These are phyloP conservation scores for Ommatoiulus sabulosus DNA, from an alignment of 2,888 invertebrate species.

Conservation along the genomic window DNA sequence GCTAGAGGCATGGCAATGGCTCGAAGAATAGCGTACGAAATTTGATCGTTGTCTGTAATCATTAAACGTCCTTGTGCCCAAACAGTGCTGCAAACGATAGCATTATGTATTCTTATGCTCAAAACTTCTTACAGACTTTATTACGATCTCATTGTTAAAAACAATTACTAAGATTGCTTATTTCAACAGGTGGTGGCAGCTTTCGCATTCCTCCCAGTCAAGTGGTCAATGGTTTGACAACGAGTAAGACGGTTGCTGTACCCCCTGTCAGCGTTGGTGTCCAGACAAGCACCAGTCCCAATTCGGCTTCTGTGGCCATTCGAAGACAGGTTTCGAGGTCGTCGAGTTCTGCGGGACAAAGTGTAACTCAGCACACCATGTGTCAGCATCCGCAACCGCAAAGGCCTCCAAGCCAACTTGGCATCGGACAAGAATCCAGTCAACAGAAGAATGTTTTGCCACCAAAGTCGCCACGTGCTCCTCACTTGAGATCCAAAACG, in stretches of 20 bases:
- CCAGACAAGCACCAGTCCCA: neutral
- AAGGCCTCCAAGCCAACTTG: neutral
- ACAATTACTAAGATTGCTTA: neutral
- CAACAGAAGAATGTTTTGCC: neutral
- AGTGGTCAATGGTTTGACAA: neutral
- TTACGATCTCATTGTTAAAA: too few relatives aligned
- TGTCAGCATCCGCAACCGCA: neutral
- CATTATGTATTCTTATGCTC: too few relatives aligned
- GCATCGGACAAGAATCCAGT: neutral
- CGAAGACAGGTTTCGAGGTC: neutral
- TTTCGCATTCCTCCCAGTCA: neutral
- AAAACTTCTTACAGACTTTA: too few relatives aligned
- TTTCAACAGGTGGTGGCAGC: neutral
- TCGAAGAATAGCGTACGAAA: too few relatives aligned
- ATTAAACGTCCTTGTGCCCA: too few relatives aligned
- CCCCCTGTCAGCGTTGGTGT: neutral
- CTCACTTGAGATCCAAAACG: constrained; percentile 57
- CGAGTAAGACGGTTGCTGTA: neutral
- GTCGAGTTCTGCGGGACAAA: neutral
- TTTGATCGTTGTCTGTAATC: too few relatives aligned
- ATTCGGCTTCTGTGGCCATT: neutral
- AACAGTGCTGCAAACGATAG: too few relatives aligned
- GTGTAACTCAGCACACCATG: neutral
- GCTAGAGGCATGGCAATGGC: too few relatives aligned
- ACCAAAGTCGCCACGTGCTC: constrained; percentile 56